Evolutionary conservation across 2,113 vertebrate genomes (phyloP), one percentile per base, ranked within the genome.

Genomic region (Ranitomeya variabilis): DNA sequence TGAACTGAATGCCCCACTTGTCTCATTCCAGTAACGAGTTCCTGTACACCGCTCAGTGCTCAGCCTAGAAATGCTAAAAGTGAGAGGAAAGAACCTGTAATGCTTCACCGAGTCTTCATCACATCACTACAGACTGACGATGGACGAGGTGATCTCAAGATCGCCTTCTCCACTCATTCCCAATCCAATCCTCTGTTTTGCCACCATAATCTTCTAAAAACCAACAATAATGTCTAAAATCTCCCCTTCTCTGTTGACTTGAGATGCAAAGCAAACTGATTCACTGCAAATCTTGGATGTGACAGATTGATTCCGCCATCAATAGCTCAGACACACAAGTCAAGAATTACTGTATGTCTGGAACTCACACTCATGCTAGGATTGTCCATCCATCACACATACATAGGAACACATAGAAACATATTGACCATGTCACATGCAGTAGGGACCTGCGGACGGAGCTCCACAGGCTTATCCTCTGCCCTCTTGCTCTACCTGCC

Each of bases 21-120:
- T 45, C 31, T 66, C 37, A 59, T 80, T 80, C 13, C 78, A 59
- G 54, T 23, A 31, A 59, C 7, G 13, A 80, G 78, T 60, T 80
- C 55, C 78, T 60, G 3, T 59, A 66, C 60, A n/a, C 18, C 23
- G 60, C 59, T 19, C 31, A 45, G 78, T 9, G 37, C 73, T 52
- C 16, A 1, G 37, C 73, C 51, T 16, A 2, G 37, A 76, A 76
- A 59, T 59, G 55, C 52, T 26, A 31, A 80, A 80, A 57, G 78
- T 80, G 78, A 59, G 21, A 26, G 78, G 78, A 79, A 79, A 79
- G 77, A 54, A 51, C 19, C 26, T 31, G 60, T 37, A 83, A 67
- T 51, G 37, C 80, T 23, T 66, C 81, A 66, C 62, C 64, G 51
- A 83, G 16, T 59, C 26, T 12, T 23, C 57, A 37, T 62, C 60